phyloP scores from a whole-genome alignment of 2,113 vertebrate genomes.

The Dinomys branickii region DNA sequence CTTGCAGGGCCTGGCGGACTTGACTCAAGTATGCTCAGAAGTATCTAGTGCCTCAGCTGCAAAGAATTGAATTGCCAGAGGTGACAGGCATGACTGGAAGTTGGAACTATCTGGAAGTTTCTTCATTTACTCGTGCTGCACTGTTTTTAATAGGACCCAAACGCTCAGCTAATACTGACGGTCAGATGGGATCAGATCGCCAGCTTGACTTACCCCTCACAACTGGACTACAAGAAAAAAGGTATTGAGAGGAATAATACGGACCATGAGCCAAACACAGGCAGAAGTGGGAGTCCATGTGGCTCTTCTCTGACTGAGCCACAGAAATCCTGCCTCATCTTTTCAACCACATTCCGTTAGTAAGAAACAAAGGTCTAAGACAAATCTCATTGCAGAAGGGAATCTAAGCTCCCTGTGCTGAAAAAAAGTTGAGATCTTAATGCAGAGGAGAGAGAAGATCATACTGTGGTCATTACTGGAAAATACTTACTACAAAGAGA shows the following conservation, averaged over 20 bases:
- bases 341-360: not conserved
- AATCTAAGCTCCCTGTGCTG: not conserved
- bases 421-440: not conserved
- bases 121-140: not conserved
- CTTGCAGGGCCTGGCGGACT: not conserved
- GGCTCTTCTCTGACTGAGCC: not conserved
- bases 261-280: not conserved
- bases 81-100: not conserved
- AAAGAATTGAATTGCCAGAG: not conserved
- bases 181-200: not conserved
- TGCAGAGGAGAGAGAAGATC: not conserved
- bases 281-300: not conserved
- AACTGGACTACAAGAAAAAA: not conserved
- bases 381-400: not conserved
- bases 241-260: not conserved
- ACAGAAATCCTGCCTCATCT: not conserved
- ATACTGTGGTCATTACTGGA: not conserved
- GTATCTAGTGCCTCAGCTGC: not conserved
- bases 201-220: not conserved
- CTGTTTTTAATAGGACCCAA: not conserved
- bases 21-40: not conserved
- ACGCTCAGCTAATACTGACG: not conserved
- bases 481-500: not conserved
- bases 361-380: not conserved
- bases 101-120: not conserved